These are phyloP conservation scores for Caradrina clavipalpis DNA, from an alignment of 2,888 invertebrate genomes.

Conservation along the genomic window DNA sequence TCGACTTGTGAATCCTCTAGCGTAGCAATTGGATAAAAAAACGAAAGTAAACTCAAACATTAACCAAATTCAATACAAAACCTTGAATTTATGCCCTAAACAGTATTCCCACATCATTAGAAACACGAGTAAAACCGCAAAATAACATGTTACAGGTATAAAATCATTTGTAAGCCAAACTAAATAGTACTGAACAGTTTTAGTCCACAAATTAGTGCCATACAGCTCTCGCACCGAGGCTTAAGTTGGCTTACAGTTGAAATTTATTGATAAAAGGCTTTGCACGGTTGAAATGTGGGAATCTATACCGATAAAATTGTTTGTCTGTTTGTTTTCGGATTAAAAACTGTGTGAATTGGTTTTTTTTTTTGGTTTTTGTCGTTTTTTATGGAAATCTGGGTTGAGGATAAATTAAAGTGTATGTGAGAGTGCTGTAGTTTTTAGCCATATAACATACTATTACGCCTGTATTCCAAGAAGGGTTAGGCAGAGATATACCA, in stretches of 20 bases:
- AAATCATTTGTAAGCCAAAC: conserved; percentile 60
- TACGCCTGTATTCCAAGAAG: too few species aligned
- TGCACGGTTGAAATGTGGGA: conserved; percentile 67
- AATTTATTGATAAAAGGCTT: conserved; percentile 76
- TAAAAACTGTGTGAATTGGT: conserved; percentile 35
- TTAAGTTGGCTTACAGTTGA: conserved; percentile 69
- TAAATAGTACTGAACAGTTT: conserved; percentile 60
- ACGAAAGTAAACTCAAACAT: too few species aligned
- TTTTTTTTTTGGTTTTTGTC: conserved; percentile 9
- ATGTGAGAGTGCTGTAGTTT: neutral
- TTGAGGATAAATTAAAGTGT: neutral
- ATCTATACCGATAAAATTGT: conserved; percentile 60
- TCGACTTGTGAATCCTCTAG: too few species aligned
- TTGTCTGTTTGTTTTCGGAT: conserved; percentile 46
- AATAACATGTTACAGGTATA: conserved; percentile 38
- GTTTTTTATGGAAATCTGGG: neutral
- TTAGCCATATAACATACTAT: too few species aligned
- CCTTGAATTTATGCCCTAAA: neutral
- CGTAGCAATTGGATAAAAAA: too few species aligned
- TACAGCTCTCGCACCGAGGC: conserved; percentile 63
- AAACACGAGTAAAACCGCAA: conserved; percentile 7
- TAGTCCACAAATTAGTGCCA: conserved; percentile 70
- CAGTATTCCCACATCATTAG: conserved; percentile 12
- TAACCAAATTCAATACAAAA: neutral
- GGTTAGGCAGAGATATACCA: too few species aligned